Evolutionary conservation across 2,797 vertebrate species (phyloP).

Genomic region (Diceros bicornis): DNA sequence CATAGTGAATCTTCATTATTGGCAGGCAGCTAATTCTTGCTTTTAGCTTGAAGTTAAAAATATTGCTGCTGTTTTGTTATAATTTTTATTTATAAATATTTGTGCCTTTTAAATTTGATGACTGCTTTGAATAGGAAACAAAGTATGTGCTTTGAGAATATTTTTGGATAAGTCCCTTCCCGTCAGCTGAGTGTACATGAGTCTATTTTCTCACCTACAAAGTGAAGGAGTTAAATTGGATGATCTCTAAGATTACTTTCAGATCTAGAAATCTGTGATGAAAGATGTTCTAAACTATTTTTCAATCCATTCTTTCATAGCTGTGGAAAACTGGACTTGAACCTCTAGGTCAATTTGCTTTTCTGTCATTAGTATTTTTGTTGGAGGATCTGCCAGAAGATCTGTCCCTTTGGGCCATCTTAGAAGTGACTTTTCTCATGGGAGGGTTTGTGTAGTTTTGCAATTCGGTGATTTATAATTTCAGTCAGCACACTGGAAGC

Average conservation of each 20-base stretch:
- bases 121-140: not conserved
- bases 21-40: not conserved
- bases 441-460: not conserved
- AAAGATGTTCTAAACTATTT: not conserved
- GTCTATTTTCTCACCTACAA: conserved; percentile 37
- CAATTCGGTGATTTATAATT: not conserved
- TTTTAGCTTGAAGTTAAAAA: conserved; percentile 50
- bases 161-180: not conserved
- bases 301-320: conserved; percentile 13
- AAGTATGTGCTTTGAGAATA: not conserved
- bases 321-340: not conserved
- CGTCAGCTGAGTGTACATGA: not conserved
- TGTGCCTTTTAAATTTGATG: not conserved
- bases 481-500: not conserved
- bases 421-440: not conserved
- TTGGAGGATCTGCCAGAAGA: not conserved
- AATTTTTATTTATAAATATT: conserved; percentile 42
- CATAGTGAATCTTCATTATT: not conserved
- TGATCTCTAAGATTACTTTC: conserved; percentile 31
- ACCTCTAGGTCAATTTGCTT: not conserved
- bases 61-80: not conserved
- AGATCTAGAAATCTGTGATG: not conserved
- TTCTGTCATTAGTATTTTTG: conserved; percentile 18
- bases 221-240: not conserved
- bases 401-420: not conserved